These are phyloP conservation scores for Xenopus petersii DNA, from an alignment of 2,797 vertebrate species.

Conservation along the genomic window DNA sequence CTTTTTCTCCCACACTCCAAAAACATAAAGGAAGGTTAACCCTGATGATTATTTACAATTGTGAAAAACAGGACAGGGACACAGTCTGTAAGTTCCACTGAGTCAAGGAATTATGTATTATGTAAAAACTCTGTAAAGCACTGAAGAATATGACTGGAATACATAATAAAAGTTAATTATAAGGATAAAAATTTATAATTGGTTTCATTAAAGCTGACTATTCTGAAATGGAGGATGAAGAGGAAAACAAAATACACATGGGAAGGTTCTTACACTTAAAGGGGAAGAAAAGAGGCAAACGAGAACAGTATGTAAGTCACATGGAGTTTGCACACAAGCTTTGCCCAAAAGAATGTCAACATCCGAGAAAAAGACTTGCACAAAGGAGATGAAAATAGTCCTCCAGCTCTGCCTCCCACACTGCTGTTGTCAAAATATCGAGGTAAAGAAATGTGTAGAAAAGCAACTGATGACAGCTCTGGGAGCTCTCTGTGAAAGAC, in stretches of 20 bases:
- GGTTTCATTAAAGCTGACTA: too few relatives aligned
- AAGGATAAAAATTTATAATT: too few relatives aligned
- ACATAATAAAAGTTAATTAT: too few relatives aligned
- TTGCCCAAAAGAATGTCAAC: constrained; percentile 52
- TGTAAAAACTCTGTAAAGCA: too few relatives aligned
- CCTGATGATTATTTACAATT: too few relatives aligned
- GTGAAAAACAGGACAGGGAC: too few relatives aligned
- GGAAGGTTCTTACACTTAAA: constrained; percentile 6
- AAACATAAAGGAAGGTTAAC: too few relatives aligned
- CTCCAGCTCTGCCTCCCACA: constrained; percentile 62
- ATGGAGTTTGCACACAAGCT: constrained; percentile 50
- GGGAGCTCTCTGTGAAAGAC: constrained; percentile 65
- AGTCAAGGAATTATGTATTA: too few relatives aligned
- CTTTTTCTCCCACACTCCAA: too few relatives aligned
- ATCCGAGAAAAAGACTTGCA: constrained; percentile 33
- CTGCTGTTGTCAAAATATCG: constrained; percentile 67
- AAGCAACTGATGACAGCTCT: constrained; percentile 66
- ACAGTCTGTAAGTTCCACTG: too few relatives aligned
- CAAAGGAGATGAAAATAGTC: constrained; percentile 42
- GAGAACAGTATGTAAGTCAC: constrained; percentile 52
- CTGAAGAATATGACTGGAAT: too few relatives aligned
- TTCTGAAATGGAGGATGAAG: constrained; percentile 2
- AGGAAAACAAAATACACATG: background rate
- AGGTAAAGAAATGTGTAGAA: constrained; percentile 65
- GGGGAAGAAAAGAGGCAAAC: constrained; percentile 40